Conservation (phyloP, 2,113 vertebrate species). For the Ranitomeya variabilis region DNA sequence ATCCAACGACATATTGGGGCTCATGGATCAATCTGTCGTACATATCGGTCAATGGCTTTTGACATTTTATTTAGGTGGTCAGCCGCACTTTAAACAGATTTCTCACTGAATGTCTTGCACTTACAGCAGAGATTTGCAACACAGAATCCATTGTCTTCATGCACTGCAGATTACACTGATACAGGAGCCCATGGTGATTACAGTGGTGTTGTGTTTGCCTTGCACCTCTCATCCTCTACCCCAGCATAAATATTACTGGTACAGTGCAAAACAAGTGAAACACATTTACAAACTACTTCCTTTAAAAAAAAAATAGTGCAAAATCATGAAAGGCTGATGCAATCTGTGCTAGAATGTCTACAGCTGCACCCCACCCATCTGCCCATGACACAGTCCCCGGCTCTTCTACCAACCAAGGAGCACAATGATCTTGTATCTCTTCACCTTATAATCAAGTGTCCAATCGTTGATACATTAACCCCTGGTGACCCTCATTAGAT, state of each 20-base stretch:
- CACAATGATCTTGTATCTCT: neutral
- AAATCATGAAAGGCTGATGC: slow-evolving; percentile 72
- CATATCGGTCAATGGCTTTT: neutral
- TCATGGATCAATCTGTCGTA: neutral
- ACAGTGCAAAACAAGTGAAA: slow-evolving; percentile 57
- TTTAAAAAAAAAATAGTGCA: slow-evolving; percentile 63
- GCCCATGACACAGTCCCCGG: neutral
- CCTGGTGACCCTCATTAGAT: neutral
- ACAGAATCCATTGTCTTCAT: neutral
- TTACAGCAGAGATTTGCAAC: too few species aligned
- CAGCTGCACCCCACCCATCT: slow-evolving; percentile 39
- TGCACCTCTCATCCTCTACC: neutral
- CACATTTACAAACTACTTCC: slow-evolving; percentile 47
- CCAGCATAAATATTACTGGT: slow-evolving; percentile 60
- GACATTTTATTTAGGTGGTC: neutral
- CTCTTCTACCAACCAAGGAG: neutral
- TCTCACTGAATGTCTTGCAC: neutral
- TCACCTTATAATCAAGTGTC: neutral
- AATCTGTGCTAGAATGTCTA: slow-evolving; percentile 61
- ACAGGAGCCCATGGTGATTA: neutral
- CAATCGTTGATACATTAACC: neutral
- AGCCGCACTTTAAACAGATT: neutral
- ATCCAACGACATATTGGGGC: slow-evolving; percentile 36
- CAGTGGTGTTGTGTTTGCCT: neutral
- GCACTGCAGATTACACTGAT: neutral